These are phyloP conservation scores for Crenuchus spilurus DNA, from an alignment of 2,797 vertebrate species.

Conservation along the genomic window DNA sequence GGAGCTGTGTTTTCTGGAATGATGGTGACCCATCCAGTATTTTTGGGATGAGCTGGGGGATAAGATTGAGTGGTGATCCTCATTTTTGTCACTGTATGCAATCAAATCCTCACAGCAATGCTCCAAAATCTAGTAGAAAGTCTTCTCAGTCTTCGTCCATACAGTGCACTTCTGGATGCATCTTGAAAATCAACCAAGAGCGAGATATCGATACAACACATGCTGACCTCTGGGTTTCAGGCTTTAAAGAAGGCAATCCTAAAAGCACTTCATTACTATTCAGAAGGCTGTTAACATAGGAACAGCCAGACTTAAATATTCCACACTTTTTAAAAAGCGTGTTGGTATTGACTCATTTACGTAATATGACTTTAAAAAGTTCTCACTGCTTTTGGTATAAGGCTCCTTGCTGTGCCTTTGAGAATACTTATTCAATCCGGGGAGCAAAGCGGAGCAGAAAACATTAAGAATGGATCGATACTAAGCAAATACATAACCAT, in stretches of 20 bases:
- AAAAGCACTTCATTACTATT: not conserved
- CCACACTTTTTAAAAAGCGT: not conserved
- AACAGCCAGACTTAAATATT: not conserved
- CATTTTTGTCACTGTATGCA: too few species aligned
- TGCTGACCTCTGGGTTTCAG: not conserved
- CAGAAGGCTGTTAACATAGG: not conserved
- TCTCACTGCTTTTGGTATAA: not conserved
- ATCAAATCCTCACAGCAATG: too few species aligned
- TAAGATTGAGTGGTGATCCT: too few species aligned
- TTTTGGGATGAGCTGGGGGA: too few species aligned
- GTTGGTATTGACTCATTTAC: not conserved
- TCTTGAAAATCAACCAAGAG: not conserved
- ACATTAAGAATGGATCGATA: slow-evolving; percentile 61
- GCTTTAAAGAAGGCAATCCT: not conserved
- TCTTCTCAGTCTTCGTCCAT: too few species aligned
- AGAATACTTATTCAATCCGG: slow-evolving; percentile 34
- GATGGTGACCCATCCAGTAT: too few species aligned
- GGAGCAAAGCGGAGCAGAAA: slow-evolving; percentile 32
- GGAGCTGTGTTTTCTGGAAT: too few species aligned
- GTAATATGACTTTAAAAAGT: slow-evolving; percentile 17
- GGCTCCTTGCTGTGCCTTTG: slow-evolving; percentile 43
- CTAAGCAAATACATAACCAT: slow-evolving; percentile 57
- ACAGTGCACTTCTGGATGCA: too few species aligned
- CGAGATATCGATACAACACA: not conserved
- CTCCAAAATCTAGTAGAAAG: too few species aligned